Evolutionary conservation across 2,113 vertebrate species (phyloP), one percentile per base, ranked within the genome.

Genomic region (Apaloderma vittatum): DNA sequence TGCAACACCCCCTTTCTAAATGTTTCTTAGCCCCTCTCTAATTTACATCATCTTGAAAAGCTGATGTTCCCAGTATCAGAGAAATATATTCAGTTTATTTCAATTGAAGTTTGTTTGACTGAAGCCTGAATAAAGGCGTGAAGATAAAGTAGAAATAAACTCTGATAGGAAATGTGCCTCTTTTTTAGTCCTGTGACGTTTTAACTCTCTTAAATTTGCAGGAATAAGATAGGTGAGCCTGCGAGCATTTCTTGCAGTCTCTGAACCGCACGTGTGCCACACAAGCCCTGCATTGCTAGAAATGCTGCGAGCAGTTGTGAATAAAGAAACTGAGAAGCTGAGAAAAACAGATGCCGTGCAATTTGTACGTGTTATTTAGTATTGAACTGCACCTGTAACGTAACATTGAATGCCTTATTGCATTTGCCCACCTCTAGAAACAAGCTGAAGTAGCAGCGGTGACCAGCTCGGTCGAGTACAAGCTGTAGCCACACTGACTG

Each of bases 401-500:
- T 49, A 16, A 3, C 2, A 1, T 67, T 32, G 29, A 61, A 21
- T 48, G 59, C 68, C 57, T 71, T 68, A 6, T 70, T 77, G 0
- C 58, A 4, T 74, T 71, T 36, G 20, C 16, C 23, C 29, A n/a
- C 23, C 27, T 36, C 32, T 15, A 12, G 58, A 13, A 86, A 58
- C 12, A 26, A 55, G 65, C 78, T 61, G 66, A 36, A 92, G 73
- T 68, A 45, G 86, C 75, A 55, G 68, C 40, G 3, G 81, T 3
- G 48, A 30, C 87, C 22, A 37, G 86, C 92, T 93, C 82, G 62
- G 57, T 88, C 62, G 1, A n/a, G 45, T 66, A 59, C 68, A 71
- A 32, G 73, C 88, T 8, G 92, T 93, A 84, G 85, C 86, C 76
- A 87, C 93, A 32, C 32, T 91, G 59, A 4, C 85, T 96, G 92